These are phyloP conservation scores for Argyrosomus regius DNA, from an alignment of 2,797 vertebrate genomes.

Conservation along the genomic window DNA sequence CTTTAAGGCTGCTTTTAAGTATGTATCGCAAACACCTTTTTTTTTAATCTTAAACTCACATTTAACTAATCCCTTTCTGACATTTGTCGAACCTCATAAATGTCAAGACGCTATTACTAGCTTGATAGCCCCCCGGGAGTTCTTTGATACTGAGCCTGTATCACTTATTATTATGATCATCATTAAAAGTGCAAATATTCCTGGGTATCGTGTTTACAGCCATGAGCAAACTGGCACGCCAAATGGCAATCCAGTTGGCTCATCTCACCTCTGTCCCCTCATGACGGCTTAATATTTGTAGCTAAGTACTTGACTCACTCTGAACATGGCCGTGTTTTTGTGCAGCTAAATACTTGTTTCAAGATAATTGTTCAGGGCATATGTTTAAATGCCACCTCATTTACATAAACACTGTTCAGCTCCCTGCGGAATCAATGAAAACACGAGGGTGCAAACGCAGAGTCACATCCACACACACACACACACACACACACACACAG, in stretches of 20 bases:
- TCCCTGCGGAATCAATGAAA: constrained; percentile 73
- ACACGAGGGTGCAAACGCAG: constrained; percentile 45
- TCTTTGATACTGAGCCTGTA: constrained; percentile 38
- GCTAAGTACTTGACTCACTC: constrained; percentile 57
- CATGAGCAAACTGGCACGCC: constrained; percentile 47
- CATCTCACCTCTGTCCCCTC: constrained; percentile 62
- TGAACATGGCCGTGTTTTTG: constrained; percentile 52
- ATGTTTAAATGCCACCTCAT: constrained; percentile 81
- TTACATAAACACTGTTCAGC: constrained; percentile 81
- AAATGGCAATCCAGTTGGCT: constrained; percentile 66
- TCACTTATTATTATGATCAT: constrained; percentile 37
- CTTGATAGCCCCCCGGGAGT: constrained; percentile 30
- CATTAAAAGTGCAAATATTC: constrained; percentile 55
- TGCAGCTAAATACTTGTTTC: constrained; percentile 73
- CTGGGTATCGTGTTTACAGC: constrained; percentile 29
- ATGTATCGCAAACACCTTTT: constrained; percentile 19
- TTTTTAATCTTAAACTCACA: constrained; percentile 33
- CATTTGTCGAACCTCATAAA: constrained; percentile 51
- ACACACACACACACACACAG: not conserved
- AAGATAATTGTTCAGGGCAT: constrained; percentile 78
- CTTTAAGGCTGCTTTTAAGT: constrained; percentile 24
- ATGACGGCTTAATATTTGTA: constrained; percentile 57
- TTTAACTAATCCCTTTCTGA: constrained; percentile 44
- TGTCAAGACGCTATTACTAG: constrained; percentile 50
- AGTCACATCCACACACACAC: constrained; percentile 27